phyloP scores from a whole-genome alignment of 1,140 invertebrate species.

The Hycleus phaleratus region DNA sequence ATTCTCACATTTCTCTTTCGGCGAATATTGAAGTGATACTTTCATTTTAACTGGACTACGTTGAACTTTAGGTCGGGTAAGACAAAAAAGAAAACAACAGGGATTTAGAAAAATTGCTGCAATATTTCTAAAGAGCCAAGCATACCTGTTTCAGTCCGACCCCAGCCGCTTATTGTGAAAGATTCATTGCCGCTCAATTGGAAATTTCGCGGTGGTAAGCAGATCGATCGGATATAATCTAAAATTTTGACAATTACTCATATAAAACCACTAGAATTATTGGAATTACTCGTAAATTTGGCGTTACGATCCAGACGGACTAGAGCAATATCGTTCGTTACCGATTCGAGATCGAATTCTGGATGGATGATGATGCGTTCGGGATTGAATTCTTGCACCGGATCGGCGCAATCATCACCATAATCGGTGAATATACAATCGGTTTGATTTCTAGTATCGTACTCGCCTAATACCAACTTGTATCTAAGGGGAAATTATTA shows the following conservation, averaged over 20 bases:
- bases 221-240: slow-evolving; percentile 55
- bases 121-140: background rate
- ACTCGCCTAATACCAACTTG: slow-evolving; percentile 45
- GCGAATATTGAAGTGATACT: slow-evolving; percentile 14
- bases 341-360: slow-evolving; percentile 35
- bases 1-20: slow-evolving; percentile 14
- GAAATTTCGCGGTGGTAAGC: slow-evolving; percentile 45
- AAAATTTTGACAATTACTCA: slow-evolving; percentile 17
- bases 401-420: slow-evolving; percentile 37
- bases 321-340: slow-evolving; percentile 52
- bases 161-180: slow-evolving; percentile 53
- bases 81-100: background rate
- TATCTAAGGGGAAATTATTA: slow-evolving; percentile 7
- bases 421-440: slow-evolving; percentile 41
- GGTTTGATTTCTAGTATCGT: slow-evolving; percentile 40
- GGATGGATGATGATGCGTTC: slow-evolving; percentile 17
- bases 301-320: slow-evolving; percentile 45
- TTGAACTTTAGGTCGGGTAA: background rate
- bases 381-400: slow-evolving; percentile 19
- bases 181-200: slow-evolving; percentile 35
- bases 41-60: slow-evolving; percentile 25
- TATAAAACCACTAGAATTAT: background rate
- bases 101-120: background rate
- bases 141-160: slow-evolving; percentile 41
- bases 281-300: slow-evolving; percentile 38